Evolutionary conservation across 2,888 invertebrate species (phyloP).

Genomic region (Platerodrilus igneus): DNA sequence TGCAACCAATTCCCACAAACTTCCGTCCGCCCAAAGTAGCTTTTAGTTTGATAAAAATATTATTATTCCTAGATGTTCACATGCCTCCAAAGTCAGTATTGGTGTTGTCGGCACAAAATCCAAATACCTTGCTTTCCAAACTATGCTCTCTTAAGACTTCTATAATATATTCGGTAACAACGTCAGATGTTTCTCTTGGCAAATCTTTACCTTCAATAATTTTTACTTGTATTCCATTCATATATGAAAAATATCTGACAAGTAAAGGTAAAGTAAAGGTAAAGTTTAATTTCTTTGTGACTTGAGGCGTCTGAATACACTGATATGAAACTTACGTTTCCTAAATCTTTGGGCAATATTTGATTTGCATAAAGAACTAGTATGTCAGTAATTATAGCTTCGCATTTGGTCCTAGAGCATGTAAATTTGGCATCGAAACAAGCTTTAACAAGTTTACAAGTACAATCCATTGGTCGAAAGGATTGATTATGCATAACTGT

Average conservation of each 20-base stretch:
- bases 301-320: conserved; percentile 11
- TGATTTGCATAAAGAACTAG: no score
- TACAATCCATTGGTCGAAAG: neutral
- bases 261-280: conserved; percentile 9
- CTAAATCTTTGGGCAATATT: no score
- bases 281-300: conserved; percentile 13
- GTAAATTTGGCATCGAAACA: conserved; percentile 2
- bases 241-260: conserved; percentile 10
- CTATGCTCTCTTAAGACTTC: conserved; percentile 5
- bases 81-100: conserved; percentile 18
- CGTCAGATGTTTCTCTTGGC: conserved; percentile 14
- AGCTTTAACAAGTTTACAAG: neutral
- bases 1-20: conserved; percentile 15
- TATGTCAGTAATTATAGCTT: conserved; percentile 5
- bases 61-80: conserved; percentile 9
- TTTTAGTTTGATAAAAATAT: no score
- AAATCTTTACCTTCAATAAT: conserved; percentile 8
- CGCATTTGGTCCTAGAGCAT: conserved; percentile 2
- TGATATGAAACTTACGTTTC: no score
- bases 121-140: conserved; percentile 10
- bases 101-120: conserved; percentile 12
- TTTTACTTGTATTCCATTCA: conserved; percentile 13
- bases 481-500: neutral
- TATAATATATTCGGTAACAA: conserved; percentile 9
- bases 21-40: conserved; percentile 2